phyloP scores from a whole-genome alignment of 2,797 vertebrate species.

The Gastrophryne carolinensis region DNA sequence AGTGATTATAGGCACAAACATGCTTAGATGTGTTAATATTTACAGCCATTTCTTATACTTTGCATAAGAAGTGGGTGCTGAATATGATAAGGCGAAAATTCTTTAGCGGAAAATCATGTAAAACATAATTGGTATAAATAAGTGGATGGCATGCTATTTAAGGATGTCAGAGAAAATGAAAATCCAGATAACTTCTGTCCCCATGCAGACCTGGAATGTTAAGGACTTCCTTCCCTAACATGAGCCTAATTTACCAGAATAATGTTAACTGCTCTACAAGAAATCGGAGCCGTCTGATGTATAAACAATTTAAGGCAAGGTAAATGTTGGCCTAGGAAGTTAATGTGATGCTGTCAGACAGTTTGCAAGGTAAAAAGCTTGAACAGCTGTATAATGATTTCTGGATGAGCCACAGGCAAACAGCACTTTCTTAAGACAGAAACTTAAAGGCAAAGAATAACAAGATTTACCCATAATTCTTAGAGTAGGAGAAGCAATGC shows the following conservation, averaged over 20 bases:
- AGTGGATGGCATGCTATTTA: not conserved
- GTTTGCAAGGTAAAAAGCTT: not conserved
- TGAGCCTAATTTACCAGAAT: conserved; percentile 4
- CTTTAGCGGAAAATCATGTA: not conserved
- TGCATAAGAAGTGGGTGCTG: not conserved
- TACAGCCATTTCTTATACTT: not conserved
- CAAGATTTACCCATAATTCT: too few relatives aligned
- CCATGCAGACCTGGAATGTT: not conserved
- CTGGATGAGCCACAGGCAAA: too few relatives aligned
- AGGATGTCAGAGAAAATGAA: conserved; percentile 16
- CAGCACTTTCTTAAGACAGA: too few relatives aligned
- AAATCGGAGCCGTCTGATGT: not conserved
- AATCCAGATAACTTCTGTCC: not conserved
- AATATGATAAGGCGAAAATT: not conserved
- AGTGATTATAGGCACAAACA: too few relatives aligned
- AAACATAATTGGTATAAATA: not conserved
- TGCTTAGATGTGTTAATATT: too few relatives aligned
- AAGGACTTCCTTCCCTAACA: not conserved
- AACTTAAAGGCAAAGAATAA: too few relatives aligned
- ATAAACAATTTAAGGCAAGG: not conserved
- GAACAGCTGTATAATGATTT: not conserved
- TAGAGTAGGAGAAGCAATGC: too few relatives aligned
- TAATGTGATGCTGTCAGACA: not conserved
- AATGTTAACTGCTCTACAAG: not conserved
- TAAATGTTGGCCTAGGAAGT: not conserved